A percentile compares a stretch with the other conserved stretches of the same genome.
These are phyloP conservation scores for Hydrolagus affinis DNA, from an alignment of 2,113 vertebrate genomes.

Conservation along the genomic window DNA sequence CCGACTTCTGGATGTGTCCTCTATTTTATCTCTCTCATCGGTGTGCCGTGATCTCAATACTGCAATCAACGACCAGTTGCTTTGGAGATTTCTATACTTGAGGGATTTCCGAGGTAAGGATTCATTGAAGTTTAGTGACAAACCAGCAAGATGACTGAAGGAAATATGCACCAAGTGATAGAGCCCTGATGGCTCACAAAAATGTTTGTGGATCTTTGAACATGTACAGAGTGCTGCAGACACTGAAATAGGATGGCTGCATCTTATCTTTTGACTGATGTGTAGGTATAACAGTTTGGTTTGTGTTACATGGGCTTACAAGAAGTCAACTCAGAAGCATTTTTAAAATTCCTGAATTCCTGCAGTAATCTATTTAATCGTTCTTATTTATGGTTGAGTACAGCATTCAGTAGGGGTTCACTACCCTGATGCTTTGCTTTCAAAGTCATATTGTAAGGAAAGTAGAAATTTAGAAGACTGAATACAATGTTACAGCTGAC, in stretches of 20 bases:
- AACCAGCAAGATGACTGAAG: too few relatives aligned
- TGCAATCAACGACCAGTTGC: conserved; percentile 62
- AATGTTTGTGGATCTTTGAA: not conserved
- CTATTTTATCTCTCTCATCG: conserved; percentile 65
- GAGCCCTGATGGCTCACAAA: not conserved
- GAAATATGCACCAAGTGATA: not conserved
- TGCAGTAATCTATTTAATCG: not conserved
- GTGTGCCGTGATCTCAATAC: conserved; percentile 63
- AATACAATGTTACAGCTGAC: too few relatives aligned
- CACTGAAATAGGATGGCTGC: not conserved
- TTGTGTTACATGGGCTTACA: too few relatives aligned
- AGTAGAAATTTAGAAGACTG: too few relatives aligned
- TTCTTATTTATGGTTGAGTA: not conserved
- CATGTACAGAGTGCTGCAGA: not conserved
- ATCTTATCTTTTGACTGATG: not conserved
- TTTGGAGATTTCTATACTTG: conserved; percentile 82
- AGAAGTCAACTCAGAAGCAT: too few relatives aligned
- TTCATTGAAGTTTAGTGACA: not conserved
- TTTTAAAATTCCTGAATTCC: not conserved
- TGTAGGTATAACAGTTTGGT: too few relatives aligned
- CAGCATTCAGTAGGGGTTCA: not conserved
- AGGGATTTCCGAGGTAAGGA: conserved; percentile 74
- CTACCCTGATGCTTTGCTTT: not conserved
- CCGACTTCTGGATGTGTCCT: conserved; percentile 69
- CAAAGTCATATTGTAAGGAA: too few relatives aligned